Conservation (phyloP, 2,888 invertebrate genomes). For the Gastracanthus pulcherrimus region DNA sequence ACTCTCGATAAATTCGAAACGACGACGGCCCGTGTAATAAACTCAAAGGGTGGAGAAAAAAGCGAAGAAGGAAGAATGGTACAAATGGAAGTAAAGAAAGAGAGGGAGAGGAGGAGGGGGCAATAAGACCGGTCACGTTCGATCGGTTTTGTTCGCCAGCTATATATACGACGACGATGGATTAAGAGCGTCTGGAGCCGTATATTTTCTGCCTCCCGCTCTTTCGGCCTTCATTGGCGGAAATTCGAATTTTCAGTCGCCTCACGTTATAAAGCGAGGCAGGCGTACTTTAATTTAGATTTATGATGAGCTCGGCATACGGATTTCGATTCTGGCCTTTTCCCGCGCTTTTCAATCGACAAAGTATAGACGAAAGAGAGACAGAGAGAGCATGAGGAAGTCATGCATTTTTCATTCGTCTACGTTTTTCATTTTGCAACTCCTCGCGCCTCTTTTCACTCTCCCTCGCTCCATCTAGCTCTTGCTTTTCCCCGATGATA, state of each 20-base stretch:
- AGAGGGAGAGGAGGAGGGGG: background rate
- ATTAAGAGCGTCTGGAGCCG: constrained; percentile 43
- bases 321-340: constrained; percentile 33
- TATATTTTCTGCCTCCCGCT: constrained; percentile 7
- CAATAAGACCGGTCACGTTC: constrained; percentile 50
- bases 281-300: constrained; percentile 48
- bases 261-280: constrained; percentile 32
- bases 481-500: constrained; percentile 25
- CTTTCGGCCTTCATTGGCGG: constrained; percentile 32
- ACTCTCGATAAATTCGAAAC: constrained; percentile 36
- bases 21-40: constrained; percentile 36
- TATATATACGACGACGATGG: constrained; percentile 13
- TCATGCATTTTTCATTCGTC: constrained; percentile 49
- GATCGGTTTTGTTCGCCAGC: constrained; percentile 30
- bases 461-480: background rate
- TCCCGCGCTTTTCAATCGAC: constrained; percentile 43
- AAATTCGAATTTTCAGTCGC: constrained; percentile 39
- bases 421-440: constrained; percentile 37
- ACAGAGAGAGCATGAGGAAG: background rate
- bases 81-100: constrained; percentile 13
- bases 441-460: constrained; percentile 21
- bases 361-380: background rate
- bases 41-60: constrained; percentile 21
- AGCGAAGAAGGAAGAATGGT: background rate
- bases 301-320: constrained; percentile 46